These are phyloP conservation scores for Trachelus iudaicus DNA, from an alignment of 2,888 invertebrate species.

Conservation along the genomic window DNA sequence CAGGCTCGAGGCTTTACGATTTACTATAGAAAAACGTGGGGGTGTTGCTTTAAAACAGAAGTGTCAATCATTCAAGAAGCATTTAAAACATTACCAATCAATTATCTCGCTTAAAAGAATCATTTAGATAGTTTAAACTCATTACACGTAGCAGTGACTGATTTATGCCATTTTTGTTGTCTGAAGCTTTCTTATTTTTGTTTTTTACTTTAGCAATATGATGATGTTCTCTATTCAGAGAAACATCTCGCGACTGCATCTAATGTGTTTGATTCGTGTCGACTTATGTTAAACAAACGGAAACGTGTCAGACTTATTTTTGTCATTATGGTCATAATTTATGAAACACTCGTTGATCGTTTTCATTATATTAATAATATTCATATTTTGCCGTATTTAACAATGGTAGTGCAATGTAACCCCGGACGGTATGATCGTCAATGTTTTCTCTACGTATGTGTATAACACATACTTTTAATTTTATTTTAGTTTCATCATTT, in stretches of 20 bases:
- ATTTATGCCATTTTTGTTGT: not conserved
- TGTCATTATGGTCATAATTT: not conserved
- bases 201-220: not conserved
- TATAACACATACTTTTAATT: not conserved
- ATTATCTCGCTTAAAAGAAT: not conserved
- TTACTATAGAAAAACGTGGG: not conserved
- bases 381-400: not conserved
- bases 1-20: not conserved
- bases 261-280: not conserved
- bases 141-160: not conserved
- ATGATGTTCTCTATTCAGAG: not conserved
- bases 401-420: not conserved
- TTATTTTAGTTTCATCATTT: not conserved
- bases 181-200: not conserved
- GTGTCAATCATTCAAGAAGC: not conserved
- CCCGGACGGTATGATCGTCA: not conserved
- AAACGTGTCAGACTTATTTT: not conserved
- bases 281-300: not conserved
- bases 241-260: not conserved
- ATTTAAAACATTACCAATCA: not conserved
- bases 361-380: not conserved
- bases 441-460: not conserved
- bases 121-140: not conserved
- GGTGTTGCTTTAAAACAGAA: not conserved
- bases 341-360: not conserved